Evolutionary conservation across 1,140 invertebrate genomes (phyloP).

Genomic region (Stegodyphus mimosarum): DNA sequence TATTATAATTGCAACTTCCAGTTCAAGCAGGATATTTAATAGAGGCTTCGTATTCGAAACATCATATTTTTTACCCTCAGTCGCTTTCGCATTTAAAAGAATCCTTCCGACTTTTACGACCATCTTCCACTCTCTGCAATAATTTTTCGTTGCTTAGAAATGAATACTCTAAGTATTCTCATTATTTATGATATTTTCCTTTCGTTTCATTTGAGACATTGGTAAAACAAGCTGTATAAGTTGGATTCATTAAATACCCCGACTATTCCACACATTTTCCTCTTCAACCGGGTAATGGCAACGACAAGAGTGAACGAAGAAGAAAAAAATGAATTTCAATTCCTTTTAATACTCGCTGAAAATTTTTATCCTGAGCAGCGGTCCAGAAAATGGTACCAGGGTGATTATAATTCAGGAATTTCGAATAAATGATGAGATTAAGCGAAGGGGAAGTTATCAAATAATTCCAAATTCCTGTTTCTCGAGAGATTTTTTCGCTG

Average conservation of each 20-base stretch:
- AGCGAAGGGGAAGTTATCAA: no score
- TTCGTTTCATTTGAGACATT: slow-evolving; percentile 4
- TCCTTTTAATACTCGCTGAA: no score
- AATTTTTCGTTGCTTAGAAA: background rate
- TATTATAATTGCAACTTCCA: slow-evolving; percentile 36
- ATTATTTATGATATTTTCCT: background rate
- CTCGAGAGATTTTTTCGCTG: no score
- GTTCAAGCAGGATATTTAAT: slow-evolving; percentile 15
- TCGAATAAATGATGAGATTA: no score
- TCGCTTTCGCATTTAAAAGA: slow-evolving; percentile 10
- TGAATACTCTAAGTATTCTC: background rate
- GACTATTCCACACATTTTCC: no score
- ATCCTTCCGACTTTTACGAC: slow-evolving; percentile 14
- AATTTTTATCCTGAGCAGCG: no score
- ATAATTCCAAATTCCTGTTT: no score
- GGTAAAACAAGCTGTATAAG: background rate
- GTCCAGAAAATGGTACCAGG: no score
- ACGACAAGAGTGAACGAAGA: background rate
- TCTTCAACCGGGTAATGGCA: no score
- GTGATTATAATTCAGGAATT: no score
- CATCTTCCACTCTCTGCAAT: background rate
- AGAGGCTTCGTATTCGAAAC: slow-evolving; percentile 11
- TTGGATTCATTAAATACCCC: background rate
- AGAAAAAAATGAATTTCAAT: background rate
- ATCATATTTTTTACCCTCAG: background rate